Conservation (phyloP, 1,140 invertebrate genomes). For the Drosophila kohkoa region DNA sequence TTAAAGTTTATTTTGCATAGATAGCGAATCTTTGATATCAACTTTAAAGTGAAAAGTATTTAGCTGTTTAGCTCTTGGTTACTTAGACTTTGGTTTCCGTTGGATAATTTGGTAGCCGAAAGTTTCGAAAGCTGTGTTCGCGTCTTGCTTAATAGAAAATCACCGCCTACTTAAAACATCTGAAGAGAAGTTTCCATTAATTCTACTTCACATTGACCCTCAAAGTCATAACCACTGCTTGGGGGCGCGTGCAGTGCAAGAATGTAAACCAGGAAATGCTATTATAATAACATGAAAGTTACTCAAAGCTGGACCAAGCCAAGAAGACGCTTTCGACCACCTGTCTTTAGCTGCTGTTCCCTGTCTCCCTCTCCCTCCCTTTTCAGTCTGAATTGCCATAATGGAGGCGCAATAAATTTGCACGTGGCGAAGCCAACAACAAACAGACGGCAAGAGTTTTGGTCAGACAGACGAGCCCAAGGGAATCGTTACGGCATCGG, state of each 20-base stretch:
- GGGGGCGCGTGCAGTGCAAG: background rate
- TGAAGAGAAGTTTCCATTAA: background rate
- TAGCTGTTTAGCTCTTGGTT: background rate
- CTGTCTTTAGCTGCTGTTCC: constrained; percentile 17
- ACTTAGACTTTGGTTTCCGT: background rate
- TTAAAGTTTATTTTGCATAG: background rate
- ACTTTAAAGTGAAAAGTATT: background rate
- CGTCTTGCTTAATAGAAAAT: constrained; percentile 2
- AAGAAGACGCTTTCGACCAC: background rate
- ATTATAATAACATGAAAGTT: constrained; percentile 47
- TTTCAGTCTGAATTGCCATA: constrained; percentile 27
- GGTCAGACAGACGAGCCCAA: background rate
- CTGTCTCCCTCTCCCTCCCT: background rate
- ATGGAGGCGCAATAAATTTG: constrained; percentile 63
- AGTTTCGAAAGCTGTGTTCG: background rate
- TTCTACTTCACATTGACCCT: constrained; percentile 1
- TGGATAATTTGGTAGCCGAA: background rate
- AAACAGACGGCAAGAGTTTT: constrained; percentile 6
- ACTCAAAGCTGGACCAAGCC: constrained; percentile 8
- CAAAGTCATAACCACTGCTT: background rate
- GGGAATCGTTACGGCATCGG: background rate
- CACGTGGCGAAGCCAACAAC: constrained; percentile 34
- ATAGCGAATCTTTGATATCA: background rate
- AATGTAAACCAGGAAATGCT: constrained; percentile 26
- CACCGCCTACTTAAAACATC: background rate